Evolutionary conservation across 2,888 invertebrate genomes (phyloP), one percentile per base, ranked within the genome.

Genomic region (Blera fallax): DNA sequence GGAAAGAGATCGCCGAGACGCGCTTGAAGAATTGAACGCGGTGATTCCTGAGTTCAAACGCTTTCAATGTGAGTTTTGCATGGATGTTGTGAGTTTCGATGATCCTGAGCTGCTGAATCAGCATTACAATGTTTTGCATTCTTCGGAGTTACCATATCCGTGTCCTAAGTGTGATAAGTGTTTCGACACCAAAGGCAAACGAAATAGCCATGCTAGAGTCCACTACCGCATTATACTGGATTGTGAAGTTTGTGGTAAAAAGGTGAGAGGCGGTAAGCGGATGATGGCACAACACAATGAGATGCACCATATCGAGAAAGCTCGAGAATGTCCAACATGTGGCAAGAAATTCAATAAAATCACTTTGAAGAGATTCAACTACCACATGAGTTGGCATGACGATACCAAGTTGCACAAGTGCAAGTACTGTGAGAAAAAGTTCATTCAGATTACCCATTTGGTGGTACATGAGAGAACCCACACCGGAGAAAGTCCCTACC

Each of bases 271-370:
- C 11, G 84, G 84, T 3, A 79, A 80, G 14, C 74, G 18, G 45
- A 79, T 79, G 64, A 64, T 84, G 79, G 79, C 79, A 18, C 80
- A 79, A 24, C 84, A 84, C 50, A 79, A 74, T 64, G 79, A 84
- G 14, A 2, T 79, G 11, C 62, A 84, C 52, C 84, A 84, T n/a
- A 27, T 74, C 10, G 74, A 79, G 3, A 70, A 65, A 18, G 29
- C 40, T 1, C 79, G 84, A 0, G 64, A 79, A 32, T 84, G 84
- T 7, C 18, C 10, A 3, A 74, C 58, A 1, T 84, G 84, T 10
- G 84, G 79, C 1, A 84, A 80, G 24, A 58, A 70, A 5, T 79
- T 70, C 24, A 40, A 64, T 0, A 79, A 74, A n/a, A 56, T 64
- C 0, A 79, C 69, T 0, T 29, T 84, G 5, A 84, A 84, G 52